phyloP scores from a whole-genome alignment of 2,888 invertebrate species.

The Eurytoma californica region DNA sequence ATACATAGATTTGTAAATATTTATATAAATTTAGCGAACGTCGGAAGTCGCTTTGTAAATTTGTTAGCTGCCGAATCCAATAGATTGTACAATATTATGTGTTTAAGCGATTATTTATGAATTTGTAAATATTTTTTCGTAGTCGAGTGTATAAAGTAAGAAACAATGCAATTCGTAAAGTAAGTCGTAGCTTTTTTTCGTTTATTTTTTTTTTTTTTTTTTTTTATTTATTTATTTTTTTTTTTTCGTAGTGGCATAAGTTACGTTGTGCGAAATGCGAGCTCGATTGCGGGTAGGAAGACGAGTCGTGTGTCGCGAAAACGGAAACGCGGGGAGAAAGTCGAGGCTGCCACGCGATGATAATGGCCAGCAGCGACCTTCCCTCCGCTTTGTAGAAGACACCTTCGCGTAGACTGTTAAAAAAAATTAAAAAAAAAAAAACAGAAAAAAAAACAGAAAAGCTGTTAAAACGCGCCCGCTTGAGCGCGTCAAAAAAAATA shows the following conservation, averaged over 20 bases:
- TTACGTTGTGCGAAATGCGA: constrained; percentile 24
- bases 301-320: constrained; percentile 22
- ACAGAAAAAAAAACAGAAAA: constrained; percentile 17
- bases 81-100: constrained; percentile 37
- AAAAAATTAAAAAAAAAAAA: constrained; percentile 10
- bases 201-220: neutral
- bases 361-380: constrained; percentile 3
- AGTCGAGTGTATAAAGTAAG: constrained; percentile 38
- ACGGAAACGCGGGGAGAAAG: constrained; percentile 28
- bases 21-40: constrained; percentile 36
- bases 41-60: constrained; percentile 44
- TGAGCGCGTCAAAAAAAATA: constrained; percentile 23
- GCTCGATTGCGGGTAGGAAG: constrained; percentile 19
- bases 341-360: constrained; percentile 23
- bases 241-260: constrained; percentile 37
- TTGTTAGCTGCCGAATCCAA: constrained; percentile 16
- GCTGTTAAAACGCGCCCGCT: constrained; percentile 12
- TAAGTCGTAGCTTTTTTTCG: constrained; percentile 15
- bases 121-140: constrained; percentile 47
- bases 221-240: neutral
- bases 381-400: neutral
- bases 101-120: constrained; percentile 46
- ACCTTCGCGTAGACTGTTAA: too few relatives aligned
- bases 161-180: constrained; percentile 40
- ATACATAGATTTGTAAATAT: constrained; percentile 39